Percentiles rank a stretch among this genome's conserved stretches.
Evolutionary conservation across 2,888 invertebrate species (phyloP).

Genomic region (Watsonalla cultraria): DNA sequence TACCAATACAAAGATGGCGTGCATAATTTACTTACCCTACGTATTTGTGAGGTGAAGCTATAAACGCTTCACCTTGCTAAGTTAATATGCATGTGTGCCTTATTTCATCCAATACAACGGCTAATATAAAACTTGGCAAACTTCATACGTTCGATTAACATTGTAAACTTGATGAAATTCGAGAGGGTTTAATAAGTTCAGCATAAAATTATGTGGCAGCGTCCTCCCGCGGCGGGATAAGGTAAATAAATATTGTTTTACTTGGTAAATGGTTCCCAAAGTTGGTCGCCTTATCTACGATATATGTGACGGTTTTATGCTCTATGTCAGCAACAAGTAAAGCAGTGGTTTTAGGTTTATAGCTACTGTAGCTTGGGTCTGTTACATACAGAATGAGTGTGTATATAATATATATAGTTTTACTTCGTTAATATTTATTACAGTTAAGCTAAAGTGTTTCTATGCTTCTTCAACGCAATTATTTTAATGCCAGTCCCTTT

Average conservation of each 20-base stretch:
- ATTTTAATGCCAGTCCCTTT: too few relatives aligned
- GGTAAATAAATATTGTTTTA: constrained; percentile 43
- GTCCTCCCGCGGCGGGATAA: constrained; percentile 20
- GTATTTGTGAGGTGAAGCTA: neutral
- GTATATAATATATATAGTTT: neutral
- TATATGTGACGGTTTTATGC: neutral
- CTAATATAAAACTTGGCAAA: constrained; percentile 47
- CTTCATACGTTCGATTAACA: constrained; percentile 50
- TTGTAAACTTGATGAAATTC: constrained; percentile 44
- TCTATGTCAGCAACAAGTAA: neutral
- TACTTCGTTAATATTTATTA: too few relatives aligned
- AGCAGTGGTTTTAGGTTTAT: neutral
- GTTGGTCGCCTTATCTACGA: neutral
- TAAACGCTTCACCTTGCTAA: neutral
- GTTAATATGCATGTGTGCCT: constrained; percentile 18
- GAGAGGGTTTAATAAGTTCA: constrained; percentile 44
- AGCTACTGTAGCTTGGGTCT: too few relatives aligned
- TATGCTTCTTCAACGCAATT: too few relatives aligned
- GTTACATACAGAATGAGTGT: too few relatives aligned
- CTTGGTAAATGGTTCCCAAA: neutral
- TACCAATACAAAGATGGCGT: too few relatives aligned
- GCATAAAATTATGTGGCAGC: constrained; percentile 46
- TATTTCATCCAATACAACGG: constrained; percentile 40
- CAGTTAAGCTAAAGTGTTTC: too few relatives aligned
- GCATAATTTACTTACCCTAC: too few relatives aligned